Evolutionary conservation across 2,113 vertebrate genomes (phyloP).

Genomic region (Siniperca chuatsi): DNA sequence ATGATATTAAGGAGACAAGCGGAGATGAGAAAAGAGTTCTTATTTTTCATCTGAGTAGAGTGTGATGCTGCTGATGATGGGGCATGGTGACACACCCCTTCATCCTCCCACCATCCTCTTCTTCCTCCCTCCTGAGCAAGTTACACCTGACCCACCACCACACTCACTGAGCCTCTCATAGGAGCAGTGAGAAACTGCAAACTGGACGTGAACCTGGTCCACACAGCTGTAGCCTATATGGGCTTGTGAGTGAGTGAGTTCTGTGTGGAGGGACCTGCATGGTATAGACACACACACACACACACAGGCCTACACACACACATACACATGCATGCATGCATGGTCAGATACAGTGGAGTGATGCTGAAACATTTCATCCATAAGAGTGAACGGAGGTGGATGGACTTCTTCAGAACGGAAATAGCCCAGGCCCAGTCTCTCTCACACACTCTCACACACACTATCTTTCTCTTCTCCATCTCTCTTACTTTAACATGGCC

Average conservation of each 20-base stretch:
- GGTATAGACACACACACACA: slow-evolving; percentile 1
- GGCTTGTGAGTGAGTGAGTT: slow-evolving; percentile 27
- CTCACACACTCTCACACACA: slow-evolving; percentile 19
- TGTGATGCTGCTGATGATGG: slow-evolving; percentile 28
- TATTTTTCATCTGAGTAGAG: slow-evolving; percentile 31
- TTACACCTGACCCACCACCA: slow-evolving; percentile 38
- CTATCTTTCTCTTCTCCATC: slow-evolving; percentile 26
- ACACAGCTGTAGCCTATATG: slow-evolving; percentile 30
- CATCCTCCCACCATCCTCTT: slow-evolving; percentile 24
- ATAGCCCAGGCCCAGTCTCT: slow-evolving; percentile 50
- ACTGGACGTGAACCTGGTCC: slow-evolving; percentile 23
- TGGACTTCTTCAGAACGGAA: slow-evolving; percentile 60
- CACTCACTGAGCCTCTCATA: neutral
- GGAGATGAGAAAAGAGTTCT: slow-evolving; percentile 15
- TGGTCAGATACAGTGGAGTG: slow-evolving; percentile 33
- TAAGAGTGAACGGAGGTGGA: slow-evolving; percentile 40
- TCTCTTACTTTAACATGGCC: slow-evolving; percentile 97
- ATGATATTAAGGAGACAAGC: slow-evolving; percentile 1
- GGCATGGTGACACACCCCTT: slow-evolving; percentile 54
- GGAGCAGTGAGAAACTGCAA: neutral
- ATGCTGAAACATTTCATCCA: slow-evolving; percentile 47
- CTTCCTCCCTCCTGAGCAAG: slow-evolving; percentile 32
- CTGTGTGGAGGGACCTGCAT: slow-evolving; percentile 45
- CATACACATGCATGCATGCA: slow-evolving; percentile 32
- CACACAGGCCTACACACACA: slow-evolving; percentile 14